phyloP scores from a whole-genome alignment of 2,797 vertebrate species.

The Argya squamiceps region DNA sequence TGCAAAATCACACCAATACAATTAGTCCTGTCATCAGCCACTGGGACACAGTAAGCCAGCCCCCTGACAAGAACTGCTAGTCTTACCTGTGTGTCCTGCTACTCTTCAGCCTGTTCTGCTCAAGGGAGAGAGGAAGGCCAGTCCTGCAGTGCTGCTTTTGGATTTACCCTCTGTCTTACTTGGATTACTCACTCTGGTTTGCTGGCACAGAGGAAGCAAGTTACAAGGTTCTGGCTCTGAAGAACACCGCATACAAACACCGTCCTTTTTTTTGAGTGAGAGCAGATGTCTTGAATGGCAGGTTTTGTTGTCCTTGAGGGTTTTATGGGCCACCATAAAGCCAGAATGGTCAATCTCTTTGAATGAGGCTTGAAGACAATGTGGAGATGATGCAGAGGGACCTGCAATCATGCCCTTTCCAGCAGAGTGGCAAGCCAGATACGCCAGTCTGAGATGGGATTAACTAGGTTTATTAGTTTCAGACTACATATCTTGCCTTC shows the following conservation, averaged over 20 bases:
- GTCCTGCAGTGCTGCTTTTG: neutral
- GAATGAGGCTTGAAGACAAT: neutral
- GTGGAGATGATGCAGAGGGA: neutral
- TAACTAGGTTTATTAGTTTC: neutral
- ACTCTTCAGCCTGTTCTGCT: neutral
- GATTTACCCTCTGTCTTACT: neutral
- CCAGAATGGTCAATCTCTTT: neutral
- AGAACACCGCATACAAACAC: neutral
- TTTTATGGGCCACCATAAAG: neutral
- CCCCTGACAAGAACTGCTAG: neutral
- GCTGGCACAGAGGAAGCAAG: neutral
- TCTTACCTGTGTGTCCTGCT: neutral
- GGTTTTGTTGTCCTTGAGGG: neutral
- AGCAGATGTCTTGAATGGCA: neutral
- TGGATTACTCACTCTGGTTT: neutral
- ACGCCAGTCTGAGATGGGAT: neutral
- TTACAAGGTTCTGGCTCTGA: neutral
- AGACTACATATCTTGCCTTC: neutral
- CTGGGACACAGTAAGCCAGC: neutral
- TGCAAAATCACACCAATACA: neutral
- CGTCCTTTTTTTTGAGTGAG: neutral
- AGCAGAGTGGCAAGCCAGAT: neutral
- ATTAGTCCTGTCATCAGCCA: neutral
- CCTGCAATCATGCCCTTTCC: neutral
- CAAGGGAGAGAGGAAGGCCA: neutral